Conservation (phyloP, 2,797 vertebrate genomes). For the Pseudomugil gertrudae region DNA sequence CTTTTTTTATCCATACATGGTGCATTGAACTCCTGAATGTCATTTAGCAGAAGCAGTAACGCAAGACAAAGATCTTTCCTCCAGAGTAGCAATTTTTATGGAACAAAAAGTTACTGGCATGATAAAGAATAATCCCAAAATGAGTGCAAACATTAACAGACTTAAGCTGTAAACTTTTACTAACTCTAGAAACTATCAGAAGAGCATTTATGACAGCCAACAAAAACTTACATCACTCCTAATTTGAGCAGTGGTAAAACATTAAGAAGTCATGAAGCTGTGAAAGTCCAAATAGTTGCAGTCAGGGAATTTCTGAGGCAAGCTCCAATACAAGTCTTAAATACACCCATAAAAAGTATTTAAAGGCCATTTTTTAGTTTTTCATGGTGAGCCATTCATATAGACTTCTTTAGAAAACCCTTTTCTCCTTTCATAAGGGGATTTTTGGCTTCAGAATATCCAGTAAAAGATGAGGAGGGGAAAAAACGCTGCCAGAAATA, state of each 20-base stretch:
- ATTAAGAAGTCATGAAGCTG: slow-evolving; percentile 57
- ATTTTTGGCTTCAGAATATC: slow-evolving; percentile 65
- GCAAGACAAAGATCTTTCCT: slow-evolving; percentile 26
- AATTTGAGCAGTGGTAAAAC: slow-evolving; percentile 51
- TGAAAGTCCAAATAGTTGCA: slow-evolving; percentile 62
- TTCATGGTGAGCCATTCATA: slow-evolving; percentile 70
- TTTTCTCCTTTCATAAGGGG: slow-evolving; percentile 62
- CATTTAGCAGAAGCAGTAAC: slow-evolving; percentile 20
- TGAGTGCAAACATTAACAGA: slow-evolving; percentile 25
- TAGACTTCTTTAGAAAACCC: slow-evolving; percentile 73
- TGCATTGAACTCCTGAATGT: slow-evolving; percentile 32
- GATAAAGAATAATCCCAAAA: slow-evolving; percentile 10
- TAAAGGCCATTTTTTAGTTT: slow-evolving; percentile 61
- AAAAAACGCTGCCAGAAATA: slow-evolving; percentile 67
- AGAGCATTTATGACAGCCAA: slow-evolving; percentile 34
- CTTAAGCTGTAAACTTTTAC: slow-evolving; percentile 21
- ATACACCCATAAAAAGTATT: slow-evolving; percentile 80
- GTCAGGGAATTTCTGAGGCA: slow-evolving; percentile 63
- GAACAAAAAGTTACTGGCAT: slow-evolving; percentile 40
- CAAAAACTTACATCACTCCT: slow-evolving; percentile 54
- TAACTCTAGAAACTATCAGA: slow-evolving; percentile 33
- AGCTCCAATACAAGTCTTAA: slow-evolving; percentile 73
- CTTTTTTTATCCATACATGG: slow-evolving; percentile 19
- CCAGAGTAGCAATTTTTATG: slow-evolving; percentile 40
- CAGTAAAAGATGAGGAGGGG: slow-evolving; percentile 75